These are phyloP conservation scores for Mormyrus proboscirostris DNA, from an alignment of 2,797 vertebrate species.

Conservation along the genomic window DNA sequence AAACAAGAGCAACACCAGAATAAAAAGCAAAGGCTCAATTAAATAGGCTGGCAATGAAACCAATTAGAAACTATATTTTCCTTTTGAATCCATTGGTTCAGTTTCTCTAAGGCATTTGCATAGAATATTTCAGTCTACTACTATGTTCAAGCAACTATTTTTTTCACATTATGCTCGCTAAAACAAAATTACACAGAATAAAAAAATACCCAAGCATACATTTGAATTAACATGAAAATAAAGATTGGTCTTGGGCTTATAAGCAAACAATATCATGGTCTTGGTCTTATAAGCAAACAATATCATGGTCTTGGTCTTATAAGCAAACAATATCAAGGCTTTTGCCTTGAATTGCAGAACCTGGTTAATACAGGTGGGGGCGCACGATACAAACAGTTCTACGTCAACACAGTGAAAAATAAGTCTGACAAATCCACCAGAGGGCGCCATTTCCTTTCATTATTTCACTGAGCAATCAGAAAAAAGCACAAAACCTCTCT, in stretches of 20 bases:
- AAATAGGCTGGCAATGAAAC: background rate
- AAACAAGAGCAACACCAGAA: background rate
- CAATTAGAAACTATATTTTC: background rate
- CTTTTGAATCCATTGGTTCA: background rate
- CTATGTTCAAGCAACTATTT: background rate
- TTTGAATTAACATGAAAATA: background rate
- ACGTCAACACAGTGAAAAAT: background rate
- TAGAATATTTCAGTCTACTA: conserved; percentile 8
- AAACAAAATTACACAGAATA: background rate
- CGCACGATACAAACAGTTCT: background rate
- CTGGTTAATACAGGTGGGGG: background rate
- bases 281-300: background rate
- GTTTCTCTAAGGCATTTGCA: conserved; percentile 16
- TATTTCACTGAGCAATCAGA: background rate
- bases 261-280: background rate
- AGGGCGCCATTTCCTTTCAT: background rate
- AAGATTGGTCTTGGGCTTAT: background rate
- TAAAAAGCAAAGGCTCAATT: background rate
- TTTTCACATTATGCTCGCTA: background rate
- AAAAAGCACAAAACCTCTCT: background rate
- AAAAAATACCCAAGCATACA: background rate
- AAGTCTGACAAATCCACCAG: background rate
- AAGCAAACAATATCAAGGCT: background rate
- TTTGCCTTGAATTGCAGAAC: background rate
- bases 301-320: background rate